A percentile compares a stretch with the other conserved stretches of the same genome.
phyloP scores from a whole-genome alignment of 37 sponge, comb jelly and placozoan species.

The Ianthella basta region DNA sequence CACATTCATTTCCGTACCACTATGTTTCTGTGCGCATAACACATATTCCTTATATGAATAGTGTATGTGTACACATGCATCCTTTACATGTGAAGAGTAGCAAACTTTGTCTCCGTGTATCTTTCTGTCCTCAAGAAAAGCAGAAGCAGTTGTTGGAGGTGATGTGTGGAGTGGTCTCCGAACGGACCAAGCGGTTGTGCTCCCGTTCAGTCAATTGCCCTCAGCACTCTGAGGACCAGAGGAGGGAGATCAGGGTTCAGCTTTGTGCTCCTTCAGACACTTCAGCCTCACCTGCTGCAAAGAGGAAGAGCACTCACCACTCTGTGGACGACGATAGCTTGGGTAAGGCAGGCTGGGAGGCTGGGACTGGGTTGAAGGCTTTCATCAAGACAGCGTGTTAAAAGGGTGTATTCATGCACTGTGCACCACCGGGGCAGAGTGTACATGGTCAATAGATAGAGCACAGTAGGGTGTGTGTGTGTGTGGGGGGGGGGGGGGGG shows the following conservation, averaged over 20 bases:
- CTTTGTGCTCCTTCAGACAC: background rate
- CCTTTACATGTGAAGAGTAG: too few species aligned
- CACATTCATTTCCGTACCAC: too few species aligned
- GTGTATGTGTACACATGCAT: too few species aligned
- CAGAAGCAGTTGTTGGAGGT: background rate
- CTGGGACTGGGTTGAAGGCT: background rate
- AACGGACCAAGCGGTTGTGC: slow-evolving; percentile 71
- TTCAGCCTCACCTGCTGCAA: background rate
- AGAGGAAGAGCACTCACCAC: background rate
- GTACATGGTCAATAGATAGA: background rate
- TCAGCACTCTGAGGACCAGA: slow-evolving; percentile 83
- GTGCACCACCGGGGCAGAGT: background rate
- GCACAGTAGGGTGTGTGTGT: background rate
- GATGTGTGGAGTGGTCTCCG: slow-evolving; percentile 82
- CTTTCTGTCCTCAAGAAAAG: background rate
- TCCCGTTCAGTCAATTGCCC: slow-evolving; percentile 84
- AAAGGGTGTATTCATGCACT: background rate
- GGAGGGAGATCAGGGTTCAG: slow-evolving; percentile 20
- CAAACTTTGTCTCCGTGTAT: too few species aligned
- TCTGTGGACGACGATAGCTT: background rate
- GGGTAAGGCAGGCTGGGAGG: background rate
- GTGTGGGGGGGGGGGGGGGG: background rate
- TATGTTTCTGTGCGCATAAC: too few species aligned
- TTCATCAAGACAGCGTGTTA: background rate
- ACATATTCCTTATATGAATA: too few species aligned